Evolutionary conservation across 2,797 vertebrate genomes (phyloP).

Genomic region (Halcyon leucocephala): DNA sequence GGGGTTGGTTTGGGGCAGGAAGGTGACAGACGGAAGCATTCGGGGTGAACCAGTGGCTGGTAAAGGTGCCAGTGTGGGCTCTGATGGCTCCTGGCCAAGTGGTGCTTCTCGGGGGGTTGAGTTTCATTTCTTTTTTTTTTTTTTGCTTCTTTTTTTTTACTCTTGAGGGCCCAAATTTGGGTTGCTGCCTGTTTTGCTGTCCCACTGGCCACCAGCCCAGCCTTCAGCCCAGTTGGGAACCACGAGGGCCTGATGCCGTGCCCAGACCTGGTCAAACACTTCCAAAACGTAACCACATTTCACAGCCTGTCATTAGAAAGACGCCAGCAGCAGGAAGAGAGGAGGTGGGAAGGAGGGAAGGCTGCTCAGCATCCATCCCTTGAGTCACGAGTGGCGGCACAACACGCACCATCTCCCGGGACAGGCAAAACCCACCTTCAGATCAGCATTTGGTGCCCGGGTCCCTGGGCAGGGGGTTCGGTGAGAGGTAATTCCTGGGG

Average conservation of each 20-base stretch:
- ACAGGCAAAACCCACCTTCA: rapidly evolving
- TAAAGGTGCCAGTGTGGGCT: not conserved
- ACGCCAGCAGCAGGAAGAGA: rapidly evolving
- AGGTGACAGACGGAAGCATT: not conserved
- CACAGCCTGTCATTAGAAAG: rapidly evolving
- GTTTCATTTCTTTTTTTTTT: not conserved
- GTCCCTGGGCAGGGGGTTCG: not conserved
- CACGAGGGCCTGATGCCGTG: rapidly evolving
- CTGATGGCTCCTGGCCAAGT: not conserved
- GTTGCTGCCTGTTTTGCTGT: rapidly evolving
- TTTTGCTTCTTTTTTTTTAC: not conserved
- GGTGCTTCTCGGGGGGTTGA: too few relatives aligned
- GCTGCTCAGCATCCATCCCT: rapidly evolving
- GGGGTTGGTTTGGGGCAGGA: not conserved
- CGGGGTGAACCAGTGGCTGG: not conserved
- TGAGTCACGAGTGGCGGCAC: rapidly evolving
- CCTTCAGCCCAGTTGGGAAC: not conserved
- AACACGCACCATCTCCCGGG: rapidly evolving
- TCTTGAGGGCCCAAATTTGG: not conserved
- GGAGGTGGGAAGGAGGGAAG: not conserved
- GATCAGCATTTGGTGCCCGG: not conserved
- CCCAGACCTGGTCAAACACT: not conserved
- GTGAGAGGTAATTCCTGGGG: rapidly evolving
- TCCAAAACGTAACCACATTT: not conserved
- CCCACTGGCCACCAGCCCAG: rapidly evolving